Base-by-base conservation (phyloP, 1,140 invertebrate species). In the Orius laevigatus region DNA sequence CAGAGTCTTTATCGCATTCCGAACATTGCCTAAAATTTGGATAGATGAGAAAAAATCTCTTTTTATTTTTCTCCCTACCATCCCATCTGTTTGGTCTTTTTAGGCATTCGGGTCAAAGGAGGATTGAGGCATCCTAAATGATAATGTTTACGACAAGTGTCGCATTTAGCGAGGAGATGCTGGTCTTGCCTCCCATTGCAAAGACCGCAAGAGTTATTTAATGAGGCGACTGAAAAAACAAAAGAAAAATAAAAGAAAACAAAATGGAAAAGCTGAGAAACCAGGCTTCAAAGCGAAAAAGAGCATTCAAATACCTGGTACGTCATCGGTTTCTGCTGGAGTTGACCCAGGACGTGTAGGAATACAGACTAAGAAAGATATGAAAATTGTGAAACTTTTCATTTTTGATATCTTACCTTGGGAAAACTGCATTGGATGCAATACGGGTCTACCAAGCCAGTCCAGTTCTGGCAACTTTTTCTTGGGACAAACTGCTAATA, bases 111-210 rank as follows among this genome's bases (percentile, higher is more conserved):
- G 10, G 83, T 82, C 5, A 98, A 66, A 11, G 89, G 89, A 15
- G 92, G 92, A 61, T 86, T 84, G 39, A 97, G 69, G 68, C 94
- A 98, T 40, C 81, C 79, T 41, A 95, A 67, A 69, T 98, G 94
- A 68, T 95, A 98, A 64, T 87, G 80, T 20, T 87, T 69, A 56
- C 81, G 79, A 62, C 94, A 98, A 0, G 84, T 89, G 63, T 97
- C 93, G 68, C 94, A 98, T 59, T 88, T 86, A 1, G 90, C 83
- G 54, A 96, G 71, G 46, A 91, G 66, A 67, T 91, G 87, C 56
- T 86, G 87, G 66, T 90, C 84, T 34, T 78, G 77, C 49, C 75
- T 75, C 53, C 76, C 73, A 46, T 76, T 71, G 66, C 92, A 96
- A 48, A 87, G 83, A 15, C 82, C 84, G 66, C 91, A 93, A 59